phyloP scores from a whole-genome alignment of 2,888 invertebrate species.

The Patella pellucida region DNA sequence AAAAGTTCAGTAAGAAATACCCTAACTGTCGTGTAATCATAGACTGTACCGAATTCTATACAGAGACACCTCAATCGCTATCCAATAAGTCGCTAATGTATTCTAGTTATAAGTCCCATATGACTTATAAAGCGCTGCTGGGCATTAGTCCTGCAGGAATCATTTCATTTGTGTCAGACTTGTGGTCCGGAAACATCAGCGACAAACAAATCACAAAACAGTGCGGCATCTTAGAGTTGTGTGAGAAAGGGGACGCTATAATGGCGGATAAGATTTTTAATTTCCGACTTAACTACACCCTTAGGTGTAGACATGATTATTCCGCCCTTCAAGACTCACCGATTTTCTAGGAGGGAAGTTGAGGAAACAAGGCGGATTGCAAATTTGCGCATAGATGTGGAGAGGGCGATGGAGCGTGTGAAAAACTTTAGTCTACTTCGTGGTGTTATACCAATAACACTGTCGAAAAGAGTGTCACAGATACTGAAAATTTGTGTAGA shows the following conservation, averaged over 20 bases:
- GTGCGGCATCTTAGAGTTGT: constrained; percentile 30
- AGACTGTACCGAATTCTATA: constrained; percentile 38
- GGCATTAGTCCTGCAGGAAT: constrained; percentile 36
- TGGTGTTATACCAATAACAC: constrained; percentile 20
- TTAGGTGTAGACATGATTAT: constrained; percentile 27
- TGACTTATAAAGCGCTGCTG: constrained; percentile 23
- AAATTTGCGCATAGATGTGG: constrained; percentile 6
- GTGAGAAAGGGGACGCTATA: constrained; percentile 37
- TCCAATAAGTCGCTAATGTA: no score
- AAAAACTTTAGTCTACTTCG: constrained; percentile 28
- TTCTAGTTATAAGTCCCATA: no score
- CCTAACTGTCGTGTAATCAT: constrained; percentile 33
- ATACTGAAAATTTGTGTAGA: constrained; percentile 16
- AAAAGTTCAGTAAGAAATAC: constrained; percentile 23
- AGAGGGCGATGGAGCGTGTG: constrained; percentile 23
- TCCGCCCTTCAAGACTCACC: constrained; percentile 30
- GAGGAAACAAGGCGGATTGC: constrained; percentile 29
- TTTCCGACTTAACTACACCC: constrained; percentile 30
- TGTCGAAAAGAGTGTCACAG: constrained; percentile 12
- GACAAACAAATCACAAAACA: constrained; percentile 34
- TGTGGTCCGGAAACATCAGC: constrained; percentile 35
- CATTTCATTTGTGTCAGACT: constrained; percentile 37
- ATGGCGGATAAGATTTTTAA: constrained; percentile 43
- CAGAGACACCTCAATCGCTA: constrained; percentile 10
- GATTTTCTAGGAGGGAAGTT: constrained; percentile 23